Percentiles rank a stretch among this genome's conserved stretches.
Evolutionary conservation across 2,888 invertebrate species (phyloP).

Genomic region (Xestia rhomboidea): DNA sequence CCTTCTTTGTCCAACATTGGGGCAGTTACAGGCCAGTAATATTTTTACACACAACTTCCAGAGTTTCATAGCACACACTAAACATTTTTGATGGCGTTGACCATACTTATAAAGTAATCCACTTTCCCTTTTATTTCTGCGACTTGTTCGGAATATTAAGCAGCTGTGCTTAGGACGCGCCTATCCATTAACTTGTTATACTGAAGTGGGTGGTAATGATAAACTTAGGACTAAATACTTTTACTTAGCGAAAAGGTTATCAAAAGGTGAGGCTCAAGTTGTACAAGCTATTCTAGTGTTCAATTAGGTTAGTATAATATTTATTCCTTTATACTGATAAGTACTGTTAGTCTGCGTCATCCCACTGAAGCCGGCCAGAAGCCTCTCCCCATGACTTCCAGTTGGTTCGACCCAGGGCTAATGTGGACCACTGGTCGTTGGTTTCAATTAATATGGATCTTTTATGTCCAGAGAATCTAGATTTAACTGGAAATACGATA

Average conservation of each 20-base stretch:
- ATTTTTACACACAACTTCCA: conserved; percentile 12
- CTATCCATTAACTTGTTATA: conserved; percentile 3
- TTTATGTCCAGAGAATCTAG: no score
- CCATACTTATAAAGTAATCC: conserved; percentile 53
- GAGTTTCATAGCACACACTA: conserved; percentile 37
- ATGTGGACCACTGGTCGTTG: no score
- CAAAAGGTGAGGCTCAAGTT: conserved; percentile 5
- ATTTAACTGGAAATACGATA: no score
- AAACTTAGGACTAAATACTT: conserved; percentile 11
- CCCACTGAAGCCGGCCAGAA: no score
- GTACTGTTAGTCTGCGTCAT: no score
- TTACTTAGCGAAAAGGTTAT: background rate
- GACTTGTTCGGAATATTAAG: conserved; percentile 47
- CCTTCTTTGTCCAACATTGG: background rate
- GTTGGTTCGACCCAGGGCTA: no score
- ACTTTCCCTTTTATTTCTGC: conserved; percentile 40
- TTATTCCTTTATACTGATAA: no score
- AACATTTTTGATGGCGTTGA: conserved; percentile 48
- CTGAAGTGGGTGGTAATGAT: conserved; percentile 12
- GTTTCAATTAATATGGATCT: no score
- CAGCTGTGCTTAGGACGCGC: background rate
- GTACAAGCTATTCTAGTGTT: background rate
- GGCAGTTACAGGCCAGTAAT: conserved; percentile 1
- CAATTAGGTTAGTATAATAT: background rate
- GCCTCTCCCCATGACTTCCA: no score